Conservation (phyloP, 1,140 invertebrate genomes). For the Achatina immaculata region DNA sequence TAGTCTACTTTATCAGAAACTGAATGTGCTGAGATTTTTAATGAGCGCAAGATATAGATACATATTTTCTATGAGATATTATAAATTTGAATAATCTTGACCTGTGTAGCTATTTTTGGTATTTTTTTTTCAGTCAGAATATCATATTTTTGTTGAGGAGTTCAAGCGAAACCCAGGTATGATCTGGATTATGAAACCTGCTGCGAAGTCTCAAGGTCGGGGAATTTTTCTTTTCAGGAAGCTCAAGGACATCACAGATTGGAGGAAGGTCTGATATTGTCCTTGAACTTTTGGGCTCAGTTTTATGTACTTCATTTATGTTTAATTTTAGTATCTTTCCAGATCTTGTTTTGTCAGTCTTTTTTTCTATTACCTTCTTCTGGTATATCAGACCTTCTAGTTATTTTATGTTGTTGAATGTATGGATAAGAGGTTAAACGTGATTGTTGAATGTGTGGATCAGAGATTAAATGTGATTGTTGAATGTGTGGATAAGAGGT, state of each 20-base stretch:
- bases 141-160: slow-evolving; percentile 74
- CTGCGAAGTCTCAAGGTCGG: slow-evolving; percentile 72
- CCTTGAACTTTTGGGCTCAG: not conserved
- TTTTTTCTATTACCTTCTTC: not conserved
- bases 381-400: not conserved
- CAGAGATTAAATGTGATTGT: too few species aligned
- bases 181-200: slow-evolving; percentile 75
- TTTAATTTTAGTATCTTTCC: not conserved
- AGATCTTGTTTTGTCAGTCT: not conserved
- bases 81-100: too few species aligned
- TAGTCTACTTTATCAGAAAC: too few species aligned
- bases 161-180: slow-evolving; percentile 72
- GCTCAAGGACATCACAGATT: slow-evolving; percentile 74
- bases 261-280: slow-evolving; percentile 73
- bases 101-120: too few species aligned
- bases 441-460: too few species aligned
- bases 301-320: not conserved
- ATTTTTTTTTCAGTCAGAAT: slow-evolving; percentile 66
- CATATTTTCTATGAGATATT: too few species aligned
- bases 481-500: too few species aligned
- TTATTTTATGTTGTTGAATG: not conserved
- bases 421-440: too few species aligned
- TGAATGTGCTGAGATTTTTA: too few species aligned
- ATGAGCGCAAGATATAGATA: too few species aligned
- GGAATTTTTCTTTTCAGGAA: slow-evolving; percentile 74